A percentile compares a stretch with the other conserved stretches of the same genome.
Conservation (phyloP, 2,888 invertebrate genomes). For the Emmelina monodactyla region DNA sequence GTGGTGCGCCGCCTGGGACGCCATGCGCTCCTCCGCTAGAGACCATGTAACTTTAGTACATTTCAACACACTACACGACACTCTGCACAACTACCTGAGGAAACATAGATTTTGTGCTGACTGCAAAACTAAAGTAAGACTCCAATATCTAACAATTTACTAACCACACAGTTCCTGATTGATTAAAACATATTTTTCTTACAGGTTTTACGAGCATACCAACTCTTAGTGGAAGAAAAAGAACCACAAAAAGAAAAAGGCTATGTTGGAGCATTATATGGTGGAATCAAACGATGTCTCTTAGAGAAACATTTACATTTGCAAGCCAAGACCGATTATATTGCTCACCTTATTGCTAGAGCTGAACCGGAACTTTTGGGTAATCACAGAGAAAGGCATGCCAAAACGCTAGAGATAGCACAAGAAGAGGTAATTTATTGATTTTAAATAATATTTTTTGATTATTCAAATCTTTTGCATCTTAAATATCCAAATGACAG, state of each 20-base stretch:
- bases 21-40: constrained; percentile 80
- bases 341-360: constrained; percentile 84
- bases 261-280: constrained; percentile 85
- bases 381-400: constrained; percentile 88
- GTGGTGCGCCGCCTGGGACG: constrained; percentile 87
- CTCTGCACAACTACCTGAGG: constrained; percentile 87
- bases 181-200: too few species aligned
- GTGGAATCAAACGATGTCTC: constrained; percentile 86
- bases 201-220: constrained; percentile 79
- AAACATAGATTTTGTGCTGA: constrained; percentile 95
- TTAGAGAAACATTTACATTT: constrained; percentile 89
- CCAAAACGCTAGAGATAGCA: constrained; percentile 95
- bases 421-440: constrained; percentile 77
- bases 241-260: constrained; percentile 89
- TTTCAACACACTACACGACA: constrained; percentile 82
- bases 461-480: background rate
- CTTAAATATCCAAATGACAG: too few species aligned
- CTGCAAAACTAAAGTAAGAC: constrained; percentile 88
- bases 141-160: background rate
- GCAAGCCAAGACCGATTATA: constrained; percentile 86
- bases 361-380: constrained; percentile 93
- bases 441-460: constrained; percentile 5
- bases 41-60: constrained; percentile 89
- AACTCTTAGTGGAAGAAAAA: constrained; percentile 83
- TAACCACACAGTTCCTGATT: too few species aligned